A percentile compares a stretch with the other conserved stretches of the same genome.
These are phyloP conservation scores for Dendroctonus valens DNA, from an alignment of 1,140 invertebrate genomes.

Conservation along the genomic window DNA sequence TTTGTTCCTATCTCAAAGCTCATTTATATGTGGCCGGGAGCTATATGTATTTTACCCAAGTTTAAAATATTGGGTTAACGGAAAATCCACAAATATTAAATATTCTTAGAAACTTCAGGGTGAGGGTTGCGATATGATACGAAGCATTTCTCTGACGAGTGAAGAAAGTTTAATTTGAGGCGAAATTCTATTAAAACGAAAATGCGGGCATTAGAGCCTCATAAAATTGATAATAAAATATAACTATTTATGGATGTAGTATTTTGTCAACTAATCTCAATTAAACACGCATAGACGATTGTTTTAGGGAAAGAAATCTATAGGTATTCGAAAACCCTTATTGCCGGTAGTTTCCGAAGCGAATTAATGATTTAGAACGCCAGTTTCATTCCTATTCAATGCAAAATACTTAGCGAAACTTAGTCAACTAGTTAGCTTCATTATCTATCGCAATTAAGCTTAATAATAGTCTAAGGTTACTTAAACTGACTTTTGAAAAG, in stretches of 20 bases:
- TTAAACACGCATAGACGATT: too few relatives aligned
- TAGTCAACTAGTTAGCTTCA: constrained; percentile 8
- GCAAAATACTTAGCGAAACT: constrained; percentile 9
- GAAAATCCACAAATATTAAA: neutral
- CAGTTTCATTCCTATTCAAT: neutral
- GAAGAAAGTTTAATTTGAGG: too few relatives aligned
- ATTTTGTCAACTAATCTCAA: too few relatives aligned
- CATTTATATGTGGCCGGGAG: neutral
- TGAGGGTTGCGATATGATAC: too few relatives aligned
- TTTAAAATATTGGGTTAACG: neutral
- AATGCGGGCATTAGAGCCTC: too few relatives aligned
- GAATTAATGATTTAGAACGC: neutral
- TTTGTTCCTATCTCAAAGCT: neutral
- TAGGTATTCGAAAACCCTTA: too few relatives aligned
- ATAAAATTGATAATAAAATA: too few relatives aligned
- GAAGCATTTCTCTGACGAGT: too few relatives aligned
- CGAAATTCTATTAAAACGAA: too few relatives aligned
- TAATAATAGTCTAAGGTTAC: neutral
- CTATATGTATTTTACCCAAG: too few relatives aligned
- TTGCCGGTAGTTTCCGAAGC: neutral
- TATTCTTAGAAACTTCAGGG: neutral
- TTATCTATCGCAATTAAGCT: constrained; percentile 13
- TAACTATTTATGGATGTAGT: too few relatives aligned
- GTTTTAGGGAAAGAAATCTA: too few relatives aligned
- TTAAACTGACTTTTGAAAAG: constrained; percentile 1